phyloP scores from a whole-genome alignment of 1,140 invertebrate genomes.

The Drosophila suzukii region DNA sequence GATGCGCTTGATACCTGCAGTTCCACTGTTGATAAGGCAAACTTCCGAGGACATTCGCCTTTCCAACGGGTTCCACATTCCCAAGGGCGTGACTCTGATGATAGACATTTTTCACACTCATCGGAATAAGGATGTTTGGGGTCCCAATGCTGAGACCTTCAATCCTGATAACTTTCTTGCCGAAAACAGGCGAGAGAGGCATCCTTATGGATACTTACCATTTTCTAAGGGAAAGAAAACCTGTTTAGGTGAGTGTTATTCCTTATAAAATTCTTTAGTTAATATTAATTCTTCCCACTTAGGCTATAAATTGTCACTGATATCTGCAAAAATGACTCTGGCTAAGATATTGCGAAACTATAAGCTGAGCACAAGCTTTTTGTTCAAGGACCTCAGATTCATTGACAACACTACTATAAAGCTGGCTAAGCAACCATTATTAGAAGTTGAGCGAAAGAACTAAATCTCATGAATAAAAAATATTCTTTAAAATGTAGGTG shows the following conservation, averaged over 20 bases:
- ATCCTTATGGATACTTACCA: neutral
- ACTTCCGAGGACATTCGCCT: constrained; percentile 33
- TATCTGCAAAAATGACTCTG: constrained; percentile 45
- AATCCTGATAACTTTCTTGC: constrained; percentile 75
- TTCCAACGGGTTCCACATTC: constrained; percentile 51
- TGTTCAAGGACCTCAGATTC: constrained; percentile 51
- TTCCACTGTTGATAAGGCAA: constrained; percentile 24
- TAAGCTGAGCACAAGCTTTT: constrained; percentile 17
- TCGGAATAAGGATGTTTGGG: constrained; percentile 61
- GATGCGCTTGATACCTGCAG: constrained; percentile 84
- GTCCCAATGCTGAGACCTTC: constrained; percentile 57
- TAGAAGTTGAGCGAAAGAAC: neutral
- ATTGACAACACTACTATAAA: constrained; percentile 24
- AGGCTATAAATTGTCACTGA: neutral
- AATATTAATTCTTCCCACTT: neutral
- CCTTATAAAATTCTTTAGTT: too few relatives aligned
- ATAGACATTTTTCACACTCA: constrained; percentile 59
- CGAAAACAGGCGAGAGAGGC: neutral
- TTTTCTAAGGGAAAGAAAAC: neutral
- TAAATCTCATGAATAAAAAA: neutral
- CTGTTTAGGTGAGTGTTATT: neutral
- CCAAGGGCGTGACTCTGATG: constrained; percentile 39
- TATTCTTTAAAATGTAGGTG: too few relatives aligned
- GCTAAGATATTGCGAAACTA: constrained; percentile 19
- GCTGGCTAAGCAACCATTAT: neutral